Percentiles rank a stretch among this genome's conserved stretches.
These are phyloP conservation scores for Lerista edwardsae DNA, from an alignment of 2,797 vertebrate genomes.

Conservation along the genomic window DNA sequence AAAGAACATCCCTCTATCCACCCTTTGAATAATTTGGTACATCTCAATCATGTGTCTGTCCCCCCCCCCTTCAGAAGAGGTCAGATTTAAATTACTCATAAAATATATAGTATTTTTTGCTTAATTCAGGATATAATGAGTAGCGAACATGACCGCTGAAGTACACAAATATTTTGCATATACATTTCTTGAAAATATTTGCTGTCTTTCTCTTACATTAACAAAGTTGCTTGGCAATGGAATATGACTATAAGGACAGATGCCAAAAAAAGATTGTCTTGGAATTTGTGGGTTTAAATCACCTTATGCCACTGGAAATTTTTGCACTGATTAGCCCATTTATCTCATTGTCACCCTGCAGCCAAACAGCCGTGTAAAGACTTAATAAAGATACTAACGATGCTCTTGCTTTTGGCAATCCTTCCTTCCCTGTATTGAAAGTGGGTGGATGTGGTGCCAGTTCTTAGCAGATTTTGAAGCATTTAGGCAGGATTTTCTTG, in stretches of 20 bases:
- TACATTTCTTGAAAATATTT: neutral
- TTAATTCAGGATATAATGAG: neutral
- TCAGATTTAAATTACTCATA: neutral
- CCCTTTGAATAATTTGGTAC: too few species aligned
- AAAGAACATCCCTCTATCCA: too few species aligned
- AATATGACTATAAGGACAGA: neutral
- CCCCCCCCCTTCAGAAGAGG: neutral
- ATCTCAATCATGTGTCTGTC: too few species aligned
- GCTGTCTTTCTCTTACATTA: neutral
- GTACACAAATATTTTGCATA: neutral
- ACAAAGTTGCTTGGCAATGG: conserved; percentile 5
- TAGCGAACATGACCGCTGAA: neutral
- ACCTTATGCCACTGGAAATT: conserved; percentile 28
- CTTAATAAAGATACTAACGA: conserved; percentile 32
- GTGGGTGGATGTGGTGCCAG: conserved; percentile 26
- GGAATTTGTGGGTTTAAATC: conserved; percentile 31
- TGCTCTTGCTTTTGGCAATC: conserved; percentile 39
- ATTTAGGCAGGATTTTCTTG: neutral
- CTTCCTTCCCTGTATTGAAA: neutral
- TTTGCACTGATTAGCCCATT: conserved; percentile 50
- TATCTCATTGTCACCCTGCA: conserved; percentile 25
- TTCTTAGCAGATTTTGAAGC: conserved; percentile 13
- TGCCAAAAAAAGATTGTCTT: conserved; percentile 1
- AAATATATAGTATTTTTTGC: neutral
- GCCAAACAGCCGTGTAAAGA: conserved; percentile 18